Evolutionary conservation across 1,140 invertebrate genomes (phyloP), one percentile per base, ranked within the genome.

Genomic region (Mercenaria mercenaria): DNA sequence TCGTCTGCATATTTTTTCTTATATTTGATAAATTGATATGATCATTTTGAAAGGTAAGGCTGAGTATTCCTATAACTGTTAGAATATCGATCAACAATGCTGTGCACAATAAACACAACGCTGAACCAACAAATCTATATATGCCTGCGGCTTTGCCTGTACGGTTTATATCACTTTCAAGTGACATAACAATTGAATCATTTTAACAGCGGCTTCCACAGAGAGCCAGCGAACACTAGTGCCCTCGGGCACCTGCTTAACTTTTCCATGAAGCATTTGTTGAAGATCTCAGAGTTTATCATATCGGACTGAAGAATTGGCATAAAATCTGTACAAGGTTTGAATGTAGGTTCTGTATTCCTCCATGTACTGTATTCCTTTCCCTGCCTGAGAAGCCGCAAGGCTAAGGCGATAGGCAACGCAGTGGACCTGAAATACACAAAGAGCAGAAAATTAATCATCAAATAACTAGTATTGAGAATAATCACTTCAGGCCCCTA

Each of bases 261-360:
- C 39, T 34, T 72, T 43, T 20, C 82, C 41, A 50, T 50, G 39
- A 11, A 84, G 23, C 1, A 84, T 34, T 13, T 69, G 13, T 84
- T 84, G 81, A 6, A 84, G 29, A 47, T 84, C 81, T 26, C 81
- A 0, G 10, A 84, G 34, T 18, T 50, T 67, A n/a, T 84, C 81
- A 47, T 84, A 84, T 47, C 61, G 29, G 11, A 84, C 37, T 1
- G 59, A 84, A 20, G 34, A 43, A 32, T 84, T 61, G 69, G n/a
- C 23, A 84, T 84, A 84, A 50, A 69, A 84, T 23, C 50, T n/a
- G 32, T 84, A 84, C 0, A 69, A 29, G 1, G 0, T 47, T 26
- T 84, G 59, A 47, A 84, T 84, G 1, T 1, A 23, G 0, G 6
- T 8, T 18, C 37, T 39, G 34, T 81, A 81, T 0, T 61, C 32